phyloP scores from a whole-genome alignment of 2,113 vertebrate species.

The Aphyosemion australe region DNA sequence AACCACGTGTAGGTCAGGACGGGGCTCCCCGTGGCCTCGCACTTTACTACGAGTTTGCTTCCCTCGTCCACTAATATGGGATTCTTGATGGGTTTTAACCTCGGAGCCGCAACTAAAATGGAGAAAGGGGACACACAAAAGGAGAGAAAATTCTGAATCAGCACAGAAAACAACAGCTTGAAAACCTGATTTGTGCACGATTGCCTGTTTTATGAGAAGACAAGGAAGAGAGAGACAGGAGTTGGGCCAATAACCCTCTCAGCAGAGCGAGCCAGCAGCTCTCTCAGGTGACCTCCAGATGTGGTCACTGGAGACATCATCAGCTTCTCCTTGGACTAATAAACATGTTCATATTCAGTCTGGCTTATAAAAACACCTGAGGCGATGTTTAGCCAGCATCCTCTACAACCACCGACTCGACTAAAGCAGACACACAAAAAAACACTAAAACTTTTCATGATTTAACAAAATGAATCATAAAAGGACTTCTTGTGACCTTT shows the following conservation, averaged over 20 bases:
- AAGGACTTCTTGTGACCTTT: too few species aligned
- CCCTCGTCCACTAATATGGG: conserved; percentile 85
- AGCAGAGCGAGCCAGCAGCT: conserved; percentile 44
- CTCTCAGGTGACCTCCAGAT: conserved; percentile 72
- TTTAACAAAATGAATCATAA: background rate
- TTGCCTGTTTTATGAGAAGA: conserved; percentile 34
- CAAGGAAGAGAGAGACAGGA: conserved; percentile 14
- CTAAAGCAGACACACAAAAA: too few species aligned
- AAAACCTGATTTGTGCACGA: conserved; percentile 2
- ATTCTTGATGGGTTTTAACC: conserved; percentile 91
- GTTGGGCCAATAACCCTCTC: conserved; percentile 32
- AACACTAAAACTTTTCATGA: too few species aligned
- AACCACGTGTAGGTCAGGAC: conserved; percentile 92
- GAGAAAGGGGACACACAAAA: conserved; percentile 26
- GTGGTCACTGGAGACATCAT: conserved; percentile 71
- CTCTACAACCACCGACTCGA: conserved; percentile 8
- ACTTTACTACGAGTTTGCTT: conserved; percentile 88
- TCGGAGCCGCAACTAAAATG: conserved; percentile 84
- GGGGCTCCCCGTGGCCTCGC: conserved; percentile 90
- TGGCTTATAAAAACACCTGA: conserved; percentile 50
- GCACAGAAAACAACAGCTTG: background rate
- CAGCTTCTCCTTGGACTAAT: conserved; percentile 56
- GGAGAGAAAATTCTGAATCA: background rate
- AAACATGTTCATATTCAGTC: conserved; percentile 54
- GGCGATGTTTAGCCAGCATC: conserved; percentile 48